phyloP scores from a whole-genome alignment of 2,113 vertebrate species.

The Pantherophis guttatus region DNA sequence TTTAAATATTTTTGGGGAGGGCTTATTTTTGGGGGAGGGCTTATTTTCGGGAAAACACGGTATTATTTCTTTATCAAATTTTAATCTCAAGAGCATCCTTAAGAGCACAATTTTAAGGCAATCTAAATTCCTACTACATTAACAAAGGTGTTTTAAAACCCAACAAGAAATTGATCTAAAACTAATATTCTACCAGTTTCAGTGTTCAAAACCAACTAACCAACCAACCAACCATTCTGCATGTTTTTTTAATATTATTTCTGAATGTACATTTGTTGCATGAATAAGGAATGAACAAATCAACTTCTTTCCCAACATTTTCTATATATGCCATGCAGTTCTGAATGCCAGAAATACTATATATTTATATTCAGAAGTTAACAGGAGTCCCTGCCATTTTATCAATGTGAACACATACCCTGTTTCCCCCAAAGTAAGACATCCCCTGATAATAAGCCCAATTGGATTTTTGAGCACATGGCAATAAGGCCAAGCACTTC shows the following conservation, averaged over 20 bases:
- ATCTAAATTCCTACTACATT: too few relatives aligned
- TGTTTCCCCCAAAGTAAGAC: too few relatives aligned
- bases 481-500: too few relatives aligned
- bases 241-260: not conserved
- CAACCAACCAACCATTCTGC: not conserved
- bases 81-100: too few relatives aligned
- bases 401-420: not conserved
- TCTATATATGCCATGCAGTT: not conserved
- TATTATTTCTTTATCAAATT: too few relatives aligned
- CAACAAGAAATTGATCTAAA: not conserved
- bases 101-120: too few relatives aligned
- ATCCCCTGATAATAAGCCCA: too few relatives aligned
- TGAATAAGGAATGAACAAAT: not conserved
- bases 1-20: too few relatives aligned
- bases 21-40: too few relatives aligned
- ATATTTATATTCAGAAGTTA: not conserved
- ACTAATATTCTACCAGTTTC: not conserved
- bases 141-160: too few relatives aligned
- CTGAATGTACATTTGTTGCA: not conserved
- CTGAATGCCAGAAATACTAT: not conserved
- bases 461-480: too few relatives aligned
- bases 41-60: too few relatives aligned
- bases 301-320: not conserved
- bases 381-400: not conserved
- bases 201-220: not conserved